Evolutionary conservation across 1,140 invertebrate species (phyloP).

Genomic region (Eumeta japonica): DNA sequence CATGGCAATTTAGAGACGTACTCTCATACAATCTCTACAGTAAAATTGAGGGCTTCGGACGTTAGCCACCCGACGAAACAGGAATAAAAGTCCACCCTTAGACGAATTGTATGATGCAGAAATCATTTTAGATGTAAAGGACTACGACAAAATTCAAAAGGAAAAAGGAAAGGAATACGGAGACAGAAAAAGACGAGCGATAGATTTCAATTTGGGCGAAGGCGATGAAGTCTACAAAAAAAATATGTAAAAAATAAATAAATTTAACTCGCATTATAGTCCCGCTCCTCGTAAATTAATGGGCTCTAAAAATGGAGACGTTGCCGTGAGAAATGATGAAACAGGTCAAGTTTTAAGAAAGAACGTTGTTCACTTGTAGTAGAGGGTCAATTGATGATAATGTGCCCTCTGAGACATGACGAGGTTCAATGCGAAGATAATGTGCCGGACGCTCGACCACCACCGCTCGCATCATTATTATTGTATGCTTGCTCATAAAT

Average conservation of each 20-base stretch:
- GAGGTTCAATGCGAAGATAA: too few species aligned
- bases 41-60: too few species aligned
- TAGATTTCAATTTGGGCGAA: slow-evolving; percentile 1
- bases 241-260: slow-evolving; percentile 7
- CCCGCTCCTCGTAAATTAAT: slow-evolving; percentile 7
- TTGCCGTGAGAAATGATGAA: slow-evolving; percentile 12
- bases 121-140: slow-evolving; percentile 12
- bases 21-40: too few species aligned
- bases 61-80: too few species aligned
- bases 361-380: slow-evolving; percentile 6
- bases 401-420: too few species aligned
- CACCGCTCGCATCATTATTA: too few species aligned
- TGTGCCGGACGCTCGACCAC: too few species aligned
- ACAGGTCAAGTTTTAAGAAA: slow-evolving; percentile 10
- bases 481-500: too few species aligned
- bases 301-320: slow-evolving; percentile 10
- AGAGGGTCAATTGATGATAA: slow-evolving; percentile 1
- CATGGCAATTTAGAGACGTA: too few species aligned
- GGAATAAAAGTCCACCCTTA: slow-evolving; percentile 19
- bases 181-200: slow-evolving; percentile 10
- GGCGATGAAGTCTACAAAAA: slow-evolving; percentile 14
- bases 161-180: slow-evolving; percentile 12
- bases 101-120: slow-evolving; percentile 7
- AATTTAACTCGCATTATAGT: too few species aligned
- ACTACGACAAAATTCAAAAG: slow-evolving; percentile 15